Conservation (phyloP, 2,113 vertebrate species). For the Otolemur garnettii region DNA sequence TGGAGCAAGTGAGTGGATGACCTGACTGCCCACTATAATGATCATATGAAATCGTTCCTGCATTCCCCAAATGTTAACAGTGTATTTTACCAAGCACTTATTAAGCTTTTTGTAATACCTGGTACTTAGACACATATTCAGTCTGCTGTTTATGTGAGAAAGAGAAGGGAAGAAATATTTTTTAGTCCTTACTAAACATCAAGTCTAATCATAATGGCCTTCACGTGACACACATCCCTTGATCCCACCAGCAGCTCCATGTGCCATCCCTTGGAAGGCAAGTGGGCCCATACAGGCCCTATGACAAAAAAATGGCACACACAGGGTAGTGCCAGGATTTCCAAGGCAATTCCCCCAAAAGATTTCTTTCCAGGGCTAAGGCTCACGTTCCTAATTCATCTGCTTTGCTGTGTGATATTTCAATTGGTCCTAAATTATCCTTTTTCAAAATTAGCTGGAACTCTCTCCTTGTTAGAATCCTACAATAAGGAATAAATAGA, state of each 20-base stretch:
- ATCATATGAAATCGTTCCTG: background rate
- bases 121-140: background rate
- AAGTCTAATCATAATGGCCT: background rate
- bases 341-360: background rate
- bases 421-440: background rate
- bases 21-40: background rate
- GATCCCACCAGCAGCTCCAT: background rate
- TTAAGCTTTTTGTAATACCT: conserved; percentile 11
- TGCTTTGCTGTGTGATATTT: background rate
- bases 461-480: background rate
- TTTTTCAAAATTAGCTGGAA: background rate
- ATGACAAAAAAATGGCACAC: background rate
- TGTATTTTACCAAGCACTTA: background rate
- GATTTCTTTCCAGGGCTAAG: fast-evolving
- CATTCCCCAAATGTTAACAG: background rate
- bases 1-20: background rate
- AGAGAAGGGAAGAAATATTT: conserved; percentile 39
- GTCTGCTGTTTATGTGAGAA: background rate
- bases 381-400: background rate
- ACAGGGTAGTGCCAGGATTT: background rate
- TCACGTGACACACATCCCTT: background rate
- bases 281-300: fast-evolving
- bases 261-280: background rate
- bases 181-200: conserved; percentile 34
- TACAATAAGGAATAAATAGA: background rate